Base-by-base conservation (phyloP, 2,113 vertebrate genomes). In the Columba janthina region DNA sequence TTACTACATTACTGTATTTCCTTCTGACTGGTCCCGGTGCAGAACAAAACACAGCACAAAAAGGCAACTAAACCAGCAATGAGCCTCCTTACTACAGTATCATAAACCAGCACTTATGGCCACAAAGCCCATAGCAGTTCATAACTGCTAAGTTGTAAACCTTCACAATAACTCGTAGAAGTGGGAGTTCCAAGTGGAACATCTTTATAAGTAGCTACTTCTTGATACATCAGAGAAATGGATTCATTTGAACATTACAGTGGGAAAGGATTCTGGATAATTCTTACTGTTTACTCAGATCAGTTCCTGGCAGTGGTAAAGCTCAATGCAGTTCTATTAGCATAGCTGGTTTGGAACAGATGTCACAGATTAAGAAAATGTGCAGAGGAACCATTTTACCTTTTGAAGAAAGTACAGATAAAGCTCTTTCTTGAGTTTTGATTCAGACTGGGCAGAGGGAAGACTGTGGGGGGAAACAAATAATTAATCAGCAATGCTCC, bases 321-420 rank as follows among this genome's bases (percentile, higher is more conserved):
- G 91, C 81, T 95, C 76, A 85, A 87, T 18, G 13, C 58, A 65
- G 82, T 82, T 97, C 89, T 88, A 56, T 93, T 78, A 89, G 88
- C 54, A 9, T 56, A 90, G 60, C 71, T 90, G 81, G 32, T 92
- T 91, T 34, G 21, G 85, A 94, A 76, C 81, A 90, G 92, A 89
- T 92, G 72, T 85, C 89, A 66, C 17, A 90, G 88, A 95, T 94
- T 73, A 95, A 96, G 90, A 92, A 97, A 97, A 86, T 0, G 60
- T 83, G 67, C 66, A 95, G 71, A 83, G 95, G 3, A 26, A 60
- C 91, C 75, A 40, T 96, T 97, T 94, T 82, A 94, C 80, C 94
- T 90, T 77, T 93, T 90, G 84, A 95, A 96, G 73, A 90, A 95
- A 92, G 69, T 51, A 89, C 71, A 95, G 89, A 91, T 82, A 92